Evolutionary conservation across 2,888 invertebrate genomes (phyloP), one percentile per base, ranked within the genome.

Genomic region (Esperia sulphurella): DNA sequence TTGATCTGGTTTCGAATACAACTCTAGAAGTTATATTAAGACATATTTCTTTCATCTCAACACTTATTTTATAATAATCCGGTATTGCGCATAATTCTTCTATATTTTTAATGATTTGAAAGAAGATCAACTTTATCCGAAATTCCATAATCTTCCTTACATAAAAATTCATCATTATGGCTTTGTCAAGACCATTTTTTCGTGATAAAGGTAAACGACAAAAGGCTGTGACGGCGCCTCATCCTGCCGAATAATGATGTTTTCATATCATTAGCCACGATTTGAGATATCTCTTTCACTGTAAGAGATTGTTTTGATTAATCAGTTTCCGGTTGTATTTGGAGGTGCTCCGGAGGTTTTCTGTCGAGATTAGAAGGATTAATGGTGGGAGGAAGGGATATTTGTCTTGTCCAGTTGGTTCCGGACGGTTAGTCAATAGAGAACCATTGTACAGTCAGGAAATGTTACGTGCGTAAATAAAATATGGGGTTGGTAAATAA

Each of bases 311-410:
- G 55, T 61, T 64, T 57, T 65, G 65, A 63, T 61, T 59, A 59
- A 63, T 56, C 58, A 45, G 31, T 55, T 48, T 44, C 41, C 48
- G 43, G 46, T 51, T 49, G 49, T 39, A 6, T 10, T 9, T 10
- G 21, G 9, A 35, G n/a, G 21, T 41, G 28, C 35, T 8, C n/a
- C 14, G 48, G 35, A 41, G 46, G 75, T 72, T 77, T 75, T 79
- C 75, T 71, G 83, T 80, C 83, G 74, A 78, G 83, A 82, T 84
- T 82, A 84, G 72, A 69, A 73, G 76, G 80, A 84, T 84, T 83
- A 82, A 83, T 84, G 75, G 73, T 57, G 9, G 56, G 56, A 54
- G 59, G 66, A 56, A 62, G 58, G 67, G 72, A 69, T 78, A 78
- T 83, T 83, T 80, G 81, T 83, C 82, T 83, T 78, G 76, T 75